Base-by-base conservation (phyloP, 1,140 invertebrate species). In the Lordiphosa stackelbergi region DNA sequence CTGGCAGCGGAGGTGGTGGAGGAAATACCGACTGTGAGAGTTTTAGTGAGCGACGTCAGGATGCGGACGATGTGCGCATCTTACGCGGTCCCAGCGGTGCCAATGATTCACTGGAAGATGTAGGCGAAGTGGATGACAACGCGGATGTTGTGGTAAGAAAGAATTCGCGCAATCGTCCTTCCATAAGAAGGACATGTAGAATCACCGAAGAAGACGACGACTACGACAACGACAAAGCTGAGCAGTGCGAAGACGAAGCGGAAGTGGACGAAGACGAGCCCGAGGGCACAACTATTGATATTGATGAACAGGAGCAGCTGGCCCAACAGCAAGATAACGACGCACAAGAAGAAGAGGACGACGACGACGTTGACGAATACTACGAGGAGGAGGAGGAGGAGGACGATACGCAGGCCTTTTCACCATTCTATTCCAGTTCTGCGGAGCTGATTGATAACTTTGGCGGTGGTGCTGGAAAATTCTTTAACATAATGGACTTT, bases 401-500 rank as follows among this genome's bases (percentile, higher is more conserved):
- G 52, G 75, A 86, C 84, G 83, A 81, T 54, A 83, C 84, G 37
- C 71, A 86, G 57, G 66, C 79, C 53, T 75, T 75, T 66, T 75
- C 81, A 8, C 66, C 73, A 28, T 75, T 79, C 60, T 84, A 86
- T 61, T 75, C 73, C 36, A 72, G 78, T 57, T 77, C 84, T 11
- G 72, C 78, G 19, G 79, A 79, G 62, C 60, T 84, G 10, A 85
- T 85, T 40, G 72, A 83, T 36, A 83, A 75, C 40, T 85, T 81
- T 11, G 66, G 72, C 11, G 61, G 77, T 40, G 71, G 75, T n/a
- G 37, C 71, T 5, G 69, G 83, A 3, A 85, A 81, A 48, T 79
- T 69, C 48, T 74, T 85, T 19, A 85, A 69, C 49, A 71, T 79
- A 8, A 85, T 79, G 69, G 74, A 85, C 51, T 81, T 85, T 49